Evolutionary conservation across 2,888 invertebrate genomes (phyloP), one percentile per base, ranked within the genome.

Genomic region (Tribolium freemani): DNA sequence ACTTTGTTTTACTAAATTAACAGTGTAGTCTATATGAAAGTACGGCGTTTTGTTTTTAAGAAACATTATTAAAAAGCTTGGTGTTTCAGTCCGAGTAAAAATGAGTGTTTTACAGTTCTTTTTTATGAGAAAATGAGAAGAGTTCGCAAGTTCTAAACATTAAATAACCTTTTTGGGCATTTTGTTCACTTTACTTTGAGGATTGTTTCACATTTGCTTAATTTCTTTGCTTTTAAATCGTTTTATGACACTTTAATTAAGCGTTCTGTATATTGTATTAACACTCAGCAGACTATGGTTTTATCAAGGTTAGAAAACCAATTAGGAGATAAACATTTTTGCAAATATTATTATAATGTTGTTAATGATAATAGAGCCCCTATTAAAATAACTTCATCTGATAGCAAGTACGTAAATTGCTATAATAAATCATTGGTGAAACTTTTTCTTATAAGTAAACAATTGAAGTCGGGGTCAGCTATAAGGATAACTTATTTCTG

Each of bases 331-430:
- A 48, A 60, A 48, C 46, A 60, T 60, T 58, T 58, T 20, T 26
- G 46, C 45, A 26, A 60, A 46, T 46, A 46, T 48, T 48, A 16
- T 46, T 46, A 20, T 60, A 48, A 20, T 60, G 26, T 60, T 60
- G 46, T 48, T 60, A 20, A 46, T 38, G 46, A 60, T 60, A 48
- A 60, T 46, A 48, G 26, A n/a, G 26, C 48, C 26, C 16, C 46
- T 44, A 53, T 64, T 64, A 64, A 64, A 64, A 50, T 26, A 21
- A 45, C 64, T 64, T n/a, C 54, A 53, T 64, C 63, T 63, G 51
- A 63, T 63, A 51, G 30, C n/a, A 10, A 20, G 20, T 53, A 53
- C 38, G 26, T 38, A 38, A 54, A 64, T 64, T 64, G 30, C 45
- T n/a, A 8, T 13, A 26, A 64, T 64, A 53, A 63, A 64, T 64